phyloP scores from a whole-genome alignment of 2,113 vertebrate species.

The Scophthalmus maximus region DNA sequence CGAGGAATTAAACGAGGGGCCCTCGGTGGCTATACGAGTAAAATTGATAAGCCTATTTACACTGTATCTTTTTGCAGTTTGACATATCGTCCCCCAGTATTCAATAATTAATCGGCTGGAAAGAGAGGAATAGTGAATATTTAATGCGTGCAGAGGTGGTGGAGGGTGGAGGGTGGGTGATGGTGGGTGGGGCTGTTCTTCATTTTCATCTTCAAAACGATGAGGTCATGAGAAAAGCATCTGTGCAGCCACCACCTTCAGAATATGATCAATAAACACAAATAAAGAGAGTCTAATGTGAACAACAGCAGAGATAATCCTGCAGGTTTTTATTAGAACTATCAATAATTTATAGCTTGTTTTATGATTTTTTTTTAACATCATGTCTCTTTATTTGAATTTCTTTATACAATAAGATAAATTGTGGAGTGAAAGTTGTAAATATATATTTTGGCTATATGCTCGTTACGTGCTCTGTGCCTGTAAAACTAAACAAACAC shows the following conservation, averaged over 20 bases:
- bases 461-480: too few species aligned
- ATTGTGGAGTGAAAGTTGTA: too few species aligned
- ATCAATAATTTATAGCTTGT: too few species aligned
- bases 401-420: background rate
- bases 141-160: constrained; percentile 74
- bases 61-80: constrained; percentile 82
- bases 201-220: constrained; percentile 74
- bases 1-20: constrained; percentile 82
- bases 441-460: too few species aligned
- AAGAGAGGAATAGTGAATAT: constrained; percentile 81
- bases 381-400: background rate
- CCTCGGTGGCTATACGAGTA: constrained; percentile 83
- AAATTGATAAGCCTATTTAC: constrained; percentile 85
- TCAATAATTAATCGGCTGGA: constrained; percentile 84
- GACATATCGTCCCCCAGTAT: constrained; percentile 80
- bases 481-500: too few species aligned
- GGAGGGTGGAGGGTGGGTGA: background rate
- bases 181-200: constrained; percentile 50
- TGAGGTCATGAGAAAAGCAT: constrained; percentile 73
- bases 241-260: background rate
- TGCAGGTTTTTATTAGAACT: background rate
- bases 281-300: background rate
- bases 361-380: too few species aligned
- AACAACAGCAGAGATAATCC: background rate
- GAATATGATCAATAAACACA: background rate